Conservation (phyloP, 37 sponge, comb jelly and placozoan species). For the Amphimedon queenslandica region DNA sequence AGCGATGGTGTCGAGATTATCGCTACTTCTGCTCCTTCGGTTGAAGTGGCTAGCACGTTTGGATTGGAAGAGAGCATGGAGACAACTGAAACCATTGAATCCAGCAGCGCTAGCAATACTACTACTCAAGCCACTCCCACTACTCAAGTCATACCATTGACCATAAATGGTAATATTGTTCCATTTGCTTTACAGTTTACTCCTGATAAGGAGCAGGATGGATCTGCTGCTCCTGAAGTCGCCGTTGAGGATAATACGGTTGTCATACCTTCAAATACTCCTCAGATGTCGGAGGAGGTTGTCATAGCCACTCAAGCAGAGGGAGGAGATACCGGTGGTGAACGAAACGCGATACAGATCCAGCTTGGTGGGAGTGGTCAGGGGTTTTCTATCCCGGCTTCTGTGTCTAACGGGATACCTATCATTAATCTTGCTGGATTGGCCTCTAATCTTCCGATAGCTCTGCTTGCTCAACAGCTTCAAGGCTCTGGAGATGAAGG, state of each 20-base stretch:
- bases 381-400: conserved; percentile 8
- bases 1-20: neutral
- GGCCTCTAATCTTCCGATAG: conserved; percentile 21
- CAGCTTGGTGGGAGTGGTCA: conserved; percentile 25
- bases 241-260: conserved; percentile 5
- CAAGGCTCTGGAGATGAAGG: neutral
- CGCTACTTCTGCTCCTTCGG: neutral
- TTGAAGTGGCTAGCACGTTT: neutral
- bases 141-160: conserved; percentile 8
- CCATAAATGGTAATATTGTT: conserved; percentile 36
- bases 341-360: conserved; percentile 30
- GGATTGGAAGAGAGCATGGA: neutral
- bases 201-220: neutral
- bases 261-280: conserved; percentile 31
- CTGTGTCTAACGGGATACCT: conserved; percentile 9
- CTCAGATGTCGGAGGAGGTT: conserved; percentile 52
- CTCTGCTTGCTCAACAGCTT: conserved; percentile 31
- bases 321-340: neutral
- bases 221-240: neutral
- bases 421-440: conserved; percentile 34
- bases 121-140: neutral
- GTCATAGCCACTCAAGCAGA: conserved; percentile 36
- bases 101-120: neutral
- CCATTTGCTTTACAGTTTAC: conserved; percentile 20
- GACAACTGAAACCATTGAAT: neutral